Evolutionary conservation across 2,113 vertebrate genomes (phyloP).

Genomic region (Melanerpes aurifrons): DNA sequence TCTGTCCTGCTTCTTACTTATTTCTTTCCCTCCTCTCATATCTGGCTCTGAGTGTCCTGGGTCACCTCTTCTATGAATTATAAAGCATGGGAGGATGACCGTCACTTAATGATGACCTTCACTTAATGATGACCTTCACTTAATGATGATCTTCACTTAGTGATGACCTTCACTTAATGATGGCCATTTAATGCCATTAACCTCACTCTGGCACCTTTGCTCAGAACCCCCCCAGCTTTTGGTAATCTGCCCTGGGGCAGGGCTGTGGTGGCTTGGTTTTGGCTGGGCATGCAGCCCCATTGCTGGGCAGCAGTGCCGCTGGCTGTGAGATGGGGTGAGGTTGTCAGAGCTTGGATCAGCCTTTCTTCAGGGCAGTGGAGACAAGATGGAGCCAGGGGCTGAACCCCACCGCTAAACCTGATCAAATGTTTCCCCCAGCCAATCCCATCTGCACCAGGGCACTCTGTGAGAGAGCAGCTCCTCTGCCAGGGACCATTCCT

Average conservation of each 20-base stretch:
- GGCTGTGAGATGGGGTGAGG: neutral
- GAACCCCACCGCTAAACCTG: neutral
- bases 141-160: too few relatives aligned
- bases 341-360: neutral
- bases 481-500: accelerated
- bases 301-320: neutral
- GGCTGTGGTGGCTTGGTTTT: accelerated
- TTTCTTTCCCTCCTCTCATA: neutral
- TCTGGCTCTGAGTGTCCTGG: neutral
- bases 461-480: accelerated
- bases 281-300: accelerated
- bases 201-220: neutral
- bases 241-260: neutral
- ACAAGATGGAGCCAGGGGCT: neutral
- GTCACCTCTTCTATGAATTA: neutral
- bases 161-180: too few relatives aligned
- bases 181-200: neutral
- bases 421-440: neutral
- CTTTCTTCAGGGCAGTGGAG: neutral
- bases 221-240: neutral
- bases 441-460: neutral
- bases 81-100: accelerated
- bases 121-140: too few relatives aligned
- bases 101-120: neutral
- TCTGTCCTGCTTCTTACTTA: neutral